Conservation (phyloP, 2,113 vertebrate species). For the Ptyas mucosa region DNA sequence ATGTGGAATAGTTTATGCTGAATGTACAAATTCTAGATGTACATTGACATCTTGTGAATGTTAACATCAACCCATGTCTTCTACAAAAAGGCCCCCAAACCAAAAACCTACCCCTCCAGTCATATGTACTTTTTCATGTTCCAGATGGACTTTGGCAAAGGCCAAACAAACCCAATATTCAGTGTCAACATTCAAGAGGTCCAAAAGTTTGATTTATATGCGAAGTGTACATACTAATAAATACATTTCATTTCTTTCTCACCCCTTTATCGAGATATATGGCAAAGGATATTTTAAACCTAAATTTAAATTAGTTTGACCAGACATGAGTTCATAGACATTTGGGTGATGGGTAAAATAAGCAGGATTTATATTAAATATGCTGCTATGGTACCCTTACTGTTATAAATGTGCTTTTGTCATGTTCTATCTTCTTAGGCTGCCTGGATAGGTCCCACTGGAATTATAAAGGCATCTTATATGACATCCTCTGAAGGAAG, state of each 20-base stretch:
- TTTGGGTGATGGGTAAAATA: background rate
- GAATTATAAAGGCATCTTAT: background rate
- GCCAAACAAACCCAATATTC: background rate
- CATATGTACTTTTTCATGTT: background rate
- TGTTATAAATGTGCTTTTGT: background rate
- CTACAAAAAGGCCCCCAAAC: background rate
- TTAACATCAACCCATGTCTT: background rate
- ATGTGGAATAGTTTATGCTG: background rate
- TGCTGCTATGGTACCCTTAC: background rate
- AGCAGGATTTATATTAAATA: background rate
- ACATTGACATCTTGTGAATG: background rate
- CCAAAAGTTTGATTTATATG: background rate
- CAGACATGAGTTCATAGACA: background rate
- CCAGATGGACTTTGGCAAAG: background rate
- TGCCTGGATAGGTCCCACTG: background rate
- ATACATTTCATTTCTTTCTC: background rate
- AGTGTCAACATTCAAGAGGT: background rate
- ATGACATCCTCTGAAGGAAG: background rate
- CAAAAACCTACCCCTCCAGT: background rate
- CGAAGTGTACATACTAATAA: background rate
- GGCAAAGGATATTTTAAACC: background rate
- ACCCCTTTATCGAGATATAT: background rate
- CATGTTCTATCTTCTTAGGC: background rate
- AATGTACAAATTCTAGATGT: background rate
- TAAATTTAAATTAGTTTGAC: background rate